These are phyloP conservation scores for Andrena haemorrhoa DNA, from an alignment of 2,888 invertebrate species.

Conservation along the genomic window DNA sequence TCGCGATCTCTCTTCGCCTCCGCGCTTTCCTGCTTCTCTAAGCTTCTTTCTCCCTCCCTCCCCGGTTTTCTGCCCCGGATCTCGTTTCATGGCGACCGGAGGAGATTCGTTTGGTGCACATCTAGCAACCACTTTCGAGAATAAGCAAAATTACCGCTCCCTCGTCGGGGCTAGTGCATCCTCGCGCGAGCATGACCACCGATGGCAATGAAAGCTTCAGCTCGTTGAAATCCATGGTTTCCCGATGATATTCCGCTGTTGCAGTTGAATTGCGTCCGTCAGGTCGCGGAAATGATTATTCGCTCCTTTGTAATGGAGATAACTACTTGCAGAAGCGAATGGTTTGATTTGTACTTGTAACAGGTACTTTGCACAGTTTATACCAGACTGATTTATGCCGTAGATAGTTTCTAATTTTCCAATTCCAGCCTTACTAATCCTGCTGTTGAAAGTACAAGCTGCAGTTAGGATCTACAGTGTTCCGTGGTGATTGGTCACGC, in stretches of 20 bases:
- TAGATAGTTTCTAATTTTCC: background rate
- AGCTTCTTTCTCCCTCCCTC: background rate
- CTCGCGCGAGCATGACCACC: background rate
- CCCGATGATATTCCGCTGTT: background rate
- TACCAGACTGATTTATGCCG: background rate
- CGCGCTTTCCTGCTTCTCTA: background rate
- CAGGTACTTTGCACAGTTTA: too few relatives aligned
- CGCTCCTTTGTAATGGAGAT: background rate
- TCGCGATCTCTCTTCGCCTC: slow-evolving; percentile 34
- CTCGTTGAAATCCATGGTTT: background rate
- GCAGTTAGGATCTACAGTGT: slow-evolving; percentile 7
- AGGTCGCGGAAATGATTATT: background rate
- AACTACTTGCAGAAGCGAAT: too few relatives aligned
- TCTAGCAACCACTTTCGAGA: slow-evolving; percentile 34
- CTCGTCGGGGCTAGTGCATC: background rate
- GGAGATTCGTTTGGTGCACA: slow-evolving; percentile 39
- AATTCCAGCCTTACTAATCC: background rate
- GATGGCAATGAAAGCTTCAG: background rate
- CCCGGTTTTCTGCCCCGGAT: slow-evolving; percentile 33
- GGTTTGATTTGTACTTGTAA: too few relatives aligned
- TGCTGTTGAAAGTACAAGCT: background rate
- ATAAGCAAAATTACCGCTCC: slow-evolving; percentile 59
- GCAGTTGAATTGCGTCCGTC: background rate
- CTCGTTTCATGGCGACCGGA: slow-evolving; percentile 51
- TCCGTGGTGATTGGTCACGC: slow-evolving; percentile 22